Conservation (phyloP, 2,113 vertebrate species). For the Chaetorhynchus papuensis region DNA sequence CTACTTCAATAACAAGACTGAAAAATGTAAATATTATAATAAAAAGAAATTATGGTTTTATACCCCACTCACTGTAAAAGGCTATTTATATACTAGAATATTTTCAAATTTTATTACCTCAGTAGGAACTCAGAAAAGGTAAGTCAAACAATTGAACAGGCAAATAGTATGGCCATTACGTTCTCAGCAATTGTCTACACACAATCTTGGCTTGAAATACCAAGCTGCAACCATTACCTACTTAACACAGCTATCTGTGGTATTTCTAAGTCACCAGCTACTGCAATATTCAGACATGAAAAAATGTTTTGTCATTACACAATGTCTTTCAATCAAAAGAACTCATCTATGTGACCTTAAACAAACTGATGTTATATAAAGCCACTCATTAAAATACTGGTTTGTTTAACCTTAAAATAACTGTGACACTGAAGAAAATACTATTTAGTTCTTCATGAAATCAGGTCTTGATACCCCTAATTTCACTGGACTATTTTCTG, state of each 20-base stretch:
- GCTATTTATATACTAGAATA: slow-evolving; percentile 6
- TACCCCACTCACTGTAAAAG: neutral
- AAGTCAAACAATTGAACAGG: neutral
- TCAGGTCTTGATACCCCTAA: neutral
- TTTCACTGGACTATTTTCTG: neutral
- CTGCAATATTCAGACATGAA: slow-evolving; percentile 28
- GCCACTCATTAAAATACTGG: neutral
- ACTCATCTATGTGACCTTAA: neutral
- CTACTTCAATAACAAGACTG: neutral
- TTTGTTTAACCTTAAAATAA: slow-evolving; percentile 3
- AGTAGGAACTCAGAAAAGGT: neutral
- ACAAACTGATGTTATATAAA: slow-evolving; percentile 21
- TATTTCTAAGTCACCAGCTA: slow-evolving; percentile 38
- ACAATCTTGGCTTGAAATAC: slow-evolving; percentile 5
- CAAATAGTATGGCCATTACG: neutral
- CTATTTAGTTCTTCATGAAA: neutral
- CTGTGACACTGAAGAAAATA: neutral
- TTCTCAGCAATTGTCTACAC: neutral
- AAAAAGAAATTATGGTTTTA: neutral
- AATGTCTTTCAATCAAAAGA: slow-evolving; percentile 12
- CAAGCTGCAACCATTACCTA: slow-evolving; percentile 31
- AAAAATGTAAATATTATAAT: neutral
- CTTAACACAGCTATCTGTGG: slow-evolving; percentile 12
- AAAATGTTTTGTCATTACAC: slow-evolving; percentile 46
- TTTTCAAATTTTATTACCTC: neutral